phyloP scores from a whole-genome alignment of 2,113 vertebrate genomes.

The Rhineura floridana region DNA sequence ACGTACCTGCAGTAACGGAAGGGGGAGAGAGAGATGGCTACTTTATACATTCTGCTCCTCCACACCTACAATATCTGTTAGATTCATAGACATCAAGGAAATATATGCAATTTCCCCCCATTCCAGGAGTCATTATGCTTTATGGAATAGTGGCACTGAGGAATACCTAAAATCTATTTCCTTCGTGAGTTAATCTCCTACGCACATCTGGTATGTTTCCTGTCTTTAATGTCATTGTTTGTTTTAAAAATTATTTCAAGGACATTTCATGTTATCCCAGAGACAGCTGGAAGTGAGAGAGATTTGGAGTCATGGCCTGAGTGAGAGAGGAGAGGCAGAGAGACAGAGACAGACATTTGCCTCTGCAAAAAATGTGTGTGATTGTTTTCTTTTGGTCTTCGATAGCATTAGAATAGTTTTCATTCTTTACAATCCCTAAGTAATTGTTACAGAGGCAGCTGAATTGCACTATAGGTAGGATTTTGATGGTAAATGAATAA shows the following conservation, averaged over 20 bases:
- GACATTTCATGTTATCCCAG: not conserved
- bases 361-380: not conserved
- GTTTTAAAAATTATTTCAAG: conserved; percentile 18
- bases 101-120: not conserved
- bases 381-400: not conserved
- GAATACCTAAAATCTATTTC: fast-evolving
- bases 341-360: not conserved
- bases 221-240: not conserved
- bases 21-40: not conserved
- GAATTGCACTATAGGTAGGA: not conserved
- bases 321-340: too few relatives aligned
- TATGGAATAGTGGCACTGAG: not conserved
- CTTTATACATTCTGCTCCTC: too few relatives aligned
- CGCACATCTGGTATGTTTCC: not conserved
- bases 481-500: not conserved
- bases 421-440: not conserved
- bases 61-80: not conserved
- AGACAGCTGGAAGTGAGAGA: not conserved
- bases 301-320: not conserved
- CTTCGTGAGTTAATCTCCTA: conserved; percentile 15
- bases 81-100: not conserved
- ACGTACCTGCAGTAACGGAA: not conserved
- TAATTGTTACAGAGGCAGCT: not conserved
- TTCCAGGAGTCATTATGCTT: not conserved
- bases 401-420: not conserved